These are phyloP conservation scores for Sitta europaea DNA, from an alignment of 2,113 vertebrate genomes.

Conservation along the genomic window DNA sequence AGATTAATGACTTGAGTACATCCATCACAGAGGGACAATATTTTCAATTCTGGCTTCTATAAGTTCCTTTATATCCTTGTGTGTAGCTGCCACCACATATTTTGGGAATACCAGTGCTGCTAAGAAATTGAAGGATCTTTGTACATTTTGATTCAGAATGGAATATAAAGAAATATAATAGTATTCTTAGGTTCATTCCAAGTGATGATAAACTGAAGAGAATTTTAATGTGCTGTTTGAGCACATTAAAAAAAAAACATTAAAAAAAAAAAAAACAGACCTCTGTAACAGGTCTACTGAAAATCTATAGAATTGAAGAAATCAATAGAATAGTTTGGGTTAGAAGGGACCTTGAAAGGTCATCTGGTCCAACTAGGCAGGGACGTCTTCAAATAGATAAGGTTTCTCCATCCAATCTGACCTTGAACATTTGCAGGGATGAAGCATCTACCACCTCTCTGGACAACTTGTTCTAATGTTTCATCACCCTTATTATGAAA, in stretches of 20 bases:
- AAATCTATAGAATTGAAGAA: background rate
- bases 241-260: no score
- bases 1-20: background rate
- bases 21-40: accelerated
- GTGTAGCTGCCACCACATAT: background rate
- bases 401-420: background rate
- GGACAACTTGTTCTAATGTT: background rate
- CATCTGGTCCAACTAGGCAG: background rate
- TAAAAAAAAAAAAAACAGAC: no score
- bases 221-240: background rate
- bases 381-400: background rate
- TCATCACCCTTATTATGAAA: background rate
- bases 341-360: background rate
- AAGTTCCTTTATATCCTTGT: background rate
- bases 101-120: background rate
- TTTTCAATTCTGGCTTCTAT: background rate
- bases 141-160: background rate
- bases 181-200: background rate
- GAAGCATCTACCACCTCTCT: background rate
- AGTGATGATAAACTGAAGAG: background rate
- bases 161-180: background rate
- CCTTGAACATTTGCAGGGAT: background rate
- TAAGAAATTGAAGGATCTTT: background rate
- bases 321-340: background rate
- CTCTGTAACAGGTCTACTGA: background rate